Evolutionary conservation across 2,113 vertebrate species (phyloP), one percentile per base, ranked within the genome.

Genomic region (Fulmarus glacialis): DNA sequence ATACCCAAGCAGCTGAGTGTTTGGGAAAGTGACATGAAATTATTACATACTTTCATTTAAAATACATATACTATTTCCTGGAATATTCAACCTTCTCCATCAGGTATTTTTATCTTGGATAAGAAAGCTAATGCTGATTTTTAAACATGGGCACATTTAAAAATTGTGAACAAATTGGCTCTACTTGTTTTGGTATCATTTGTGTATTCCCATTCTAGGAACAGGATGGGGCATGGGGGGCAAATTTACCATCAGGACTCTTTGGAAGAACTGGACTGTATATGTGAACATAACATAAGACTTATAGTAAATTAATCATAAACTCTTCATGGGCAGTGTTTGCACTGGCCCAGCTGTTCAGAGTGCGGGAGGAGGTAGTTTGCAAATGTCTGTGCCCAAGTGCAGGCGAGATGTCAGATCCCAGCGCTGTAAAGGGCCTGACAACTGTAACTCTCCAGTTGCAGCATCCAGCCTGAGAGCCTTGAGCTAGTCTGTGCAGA

Each of bases 171-270:
- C 36, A 81, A 42, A 83, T 32, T 14, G 47, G 14, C 13, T 45
- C 27, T 50, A 36, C 12, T 23, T 71, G 4, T 66, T 79, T 83
- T 40, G 59, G 9, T 48, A 56, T 24, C 24, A 36, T 86, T 64
- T 78, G 8, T 36, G 3, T 32, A 59, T 50, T 88, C 42, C 17
- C 14, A 30, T 6, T 36, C 30, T 90, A 14, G 18, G 15, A 88
- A 43, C 6, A 74, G 22, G 9, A 24, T 5, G 23, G 48, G 12
- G 12, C 29, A 1, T 9, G 12, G 12, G 1, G 5, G 4, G 30
- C 11, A 68, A 82, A 89, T 45, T 53, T 60, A 63, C 29, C 34
- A 29, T 42, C 20, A 68, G 40, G 23, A 59, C 32, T 63, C 11
- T 59, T 60, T 56, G 48, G n/a, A 77, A 84, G 23, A 89, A 67